phyloP scores from a whole-genome alignment of 2,888 invertebrate species.

The Eulithis testata region DNA sequence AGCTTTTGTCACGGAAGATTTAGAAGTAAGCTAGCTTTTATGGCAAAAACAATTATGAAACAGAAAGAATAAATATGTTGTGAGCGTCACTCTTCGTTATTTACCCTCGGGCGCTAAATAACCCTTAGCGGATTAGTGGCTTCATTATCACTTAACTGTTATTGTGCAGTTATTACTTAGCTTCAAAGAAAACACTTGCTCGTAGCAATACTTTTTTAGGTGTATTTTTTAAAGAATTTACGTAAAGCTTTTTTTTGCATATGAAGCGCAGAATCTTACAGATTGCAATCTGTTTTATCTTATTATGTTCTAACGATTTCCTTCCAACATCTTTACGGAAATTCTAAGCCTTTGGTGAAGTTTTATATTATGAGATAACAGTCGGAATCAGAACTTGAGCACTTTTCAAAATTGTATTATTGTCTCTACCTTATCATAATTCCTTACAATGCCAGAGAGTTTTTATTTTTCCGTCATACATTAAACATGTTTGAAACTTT shows the following conservation, averaged over 20 bases:
- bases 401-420: too few relatives aligned
- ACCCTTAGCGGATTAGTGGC: slow-evolving; percentile 17
- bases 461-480: too few relatives aligned
- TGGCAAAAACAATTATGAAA: background rate
- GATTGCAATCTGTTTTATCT: too few relatives aligned
- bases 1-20: background rate
- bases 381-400: too few relatives aligned
- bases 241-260: background rate
- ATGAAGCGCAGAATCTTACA: too few relatives aligned
- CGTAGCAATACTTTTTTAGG: background rate
- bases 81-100: slow-evolving; percentile 16
- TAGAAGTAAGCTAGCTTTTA: slow-evolving; percentile 1
- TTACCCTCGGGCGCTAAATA: slow-evolving; percentile 14
- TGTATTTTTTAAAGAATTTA: background rate
- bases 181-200: slow-evolving; percentile 1
- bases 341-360: too few relatives aligned
- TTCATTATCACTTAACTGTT: slow-evolving; percentile 25
- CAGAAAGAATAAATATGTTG: slow-evolving; percentile 3
- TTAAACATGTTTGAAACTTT: too few relatives aligned
- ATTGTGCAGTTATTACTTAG: slow-evolving; percentile 12
- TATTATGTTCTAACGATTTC: too few relatives aligned
- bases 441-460: too few relatives aligned
- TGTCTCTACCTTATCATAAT: too few relatives aligned
- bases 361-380: too few relatives aligned
- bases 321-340: too few relatives aligned